Conservation (phyloP, 2,797 vertebrate genomes). For the Lepus townsendii region DNA sequence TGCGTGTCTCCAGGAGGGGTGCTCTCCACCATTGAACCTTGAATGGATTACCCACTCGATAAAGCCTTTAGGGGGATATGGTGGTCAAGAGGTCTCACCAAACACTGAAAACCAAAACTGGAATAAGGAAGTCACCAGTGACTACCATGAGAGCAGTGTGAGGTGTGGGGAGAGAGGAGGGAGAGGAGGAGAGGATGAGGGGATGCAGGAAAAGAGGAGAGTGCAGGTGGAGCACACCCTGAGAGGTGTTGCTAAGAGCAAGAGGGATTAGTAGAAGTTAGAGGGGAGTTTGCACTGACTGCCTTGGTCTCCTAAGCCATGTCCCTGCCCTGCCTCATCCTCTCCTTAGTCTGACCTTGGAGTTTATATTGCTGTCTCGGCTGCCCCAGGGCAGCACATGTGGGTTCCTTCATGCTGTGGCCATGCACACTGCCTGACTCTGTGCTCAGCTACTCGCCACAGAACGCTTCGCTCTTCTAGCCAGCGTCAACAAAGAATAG, state of each 20-base stretch:
- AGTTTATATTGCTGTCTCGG: background rate
- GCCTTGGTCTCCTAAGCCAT: background rate
- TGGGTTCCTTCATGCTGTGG: background rate
- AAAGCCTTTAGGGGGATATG: background rate
- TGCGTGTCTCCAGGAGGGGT: background rate
- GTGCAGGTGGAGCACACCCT: no score
- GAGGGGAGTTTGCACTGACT: no score
- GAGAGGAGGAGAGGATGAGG: background rate
- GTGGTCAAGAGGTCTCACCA: background rate
- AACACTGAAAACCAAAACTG: background rate
- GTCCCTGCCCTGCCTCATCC: background rate
- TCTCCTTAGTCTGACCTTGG: background rate
- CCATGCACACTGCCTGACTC: background rate
- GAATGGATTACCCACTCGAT: background rate
- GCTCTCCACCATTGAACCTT: background rate
- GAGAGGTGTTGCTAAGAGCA: rapidly evolving
- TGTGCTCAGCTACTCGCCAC: background rate
- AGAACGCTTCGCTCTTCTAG: background rate
- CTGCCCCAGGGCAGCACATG: background rate
- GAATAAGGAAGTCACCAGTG: no score
- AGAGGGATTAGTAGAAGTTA: background rate
- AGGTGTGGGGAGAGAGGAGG: no score
- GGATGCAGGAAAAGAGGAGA: background rate
- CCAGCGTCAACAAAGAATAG: background rate
- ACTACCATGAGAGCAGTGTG: no score